Evolutionary conservation across 2,113 vertebrate species (phyloP).

Genomic region (Paracyprichromis sp.): DNA sequence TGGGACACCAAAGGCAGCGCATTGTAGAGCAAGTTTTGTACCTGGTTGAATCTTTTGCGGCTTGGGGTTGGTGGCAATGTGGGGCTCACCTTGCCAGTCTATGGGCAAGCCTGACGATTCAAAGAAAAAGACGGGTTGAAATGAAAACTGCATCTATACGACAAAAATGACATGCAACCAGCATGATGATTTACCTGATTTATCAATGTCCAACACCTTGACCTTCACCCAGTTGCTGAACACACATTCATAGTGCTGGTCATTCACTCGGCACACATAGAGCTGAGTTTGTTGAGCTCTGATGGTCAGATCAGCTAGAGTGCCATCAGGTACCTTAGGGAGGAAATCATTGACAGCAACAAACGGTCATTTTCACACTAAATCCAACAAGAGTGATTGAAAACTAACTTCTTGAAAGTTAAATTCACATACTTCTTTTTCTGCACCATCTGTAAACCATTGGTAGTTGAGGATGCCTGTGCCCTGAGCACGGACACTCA

Average conservation of each 20-base stretch:
- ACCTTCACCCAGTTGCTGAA: slow-evolving; percentile 82
- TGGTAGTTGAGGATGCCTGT: slow-evolving; percentile 70
- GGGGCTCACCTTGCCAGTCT: slow-evolving; percentile 74
- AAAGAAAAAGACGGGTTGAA: not conserved
- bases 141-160: not conserved
- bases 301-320: slow-evolving; percentile 66
- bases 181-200: slow-evolving; percentile 48
- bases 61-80: slow-evolving; percentile 69
- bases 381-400: not conserved
- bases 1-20: slow-evolving; percentile 76
- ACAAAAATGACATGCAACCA: not conserved
- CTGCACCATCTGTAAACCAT: slow-evolving; percentile 71
- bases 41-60: slow-evolving; percentile 54
- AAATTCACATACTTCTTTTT: slow-evolving; percentile 58
- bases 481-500: slow-evolving; percentile 73
- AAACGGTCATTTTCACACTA: not conserved
- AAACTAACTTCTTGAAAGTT: not conserved
- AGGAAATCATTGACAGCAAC: not conserved
- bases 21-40: slow-evolving; percentile 60
- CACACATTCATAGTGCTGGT: slow-evolving; percentile 54
- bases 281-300: slow-evolving; percentile 60
- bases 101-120: slow-evolving; percentile 47
- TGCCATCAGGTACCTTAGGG: slow-evolving; percentile 68
- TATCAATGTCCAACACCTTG: slow-evolving; percentile 66
- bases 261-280: slow-evolving; percentile 78